Evolutionary conservation across 2,797 vertebrate species (phyloP).

Genomic region (Psittacula derbiana): DNA sequence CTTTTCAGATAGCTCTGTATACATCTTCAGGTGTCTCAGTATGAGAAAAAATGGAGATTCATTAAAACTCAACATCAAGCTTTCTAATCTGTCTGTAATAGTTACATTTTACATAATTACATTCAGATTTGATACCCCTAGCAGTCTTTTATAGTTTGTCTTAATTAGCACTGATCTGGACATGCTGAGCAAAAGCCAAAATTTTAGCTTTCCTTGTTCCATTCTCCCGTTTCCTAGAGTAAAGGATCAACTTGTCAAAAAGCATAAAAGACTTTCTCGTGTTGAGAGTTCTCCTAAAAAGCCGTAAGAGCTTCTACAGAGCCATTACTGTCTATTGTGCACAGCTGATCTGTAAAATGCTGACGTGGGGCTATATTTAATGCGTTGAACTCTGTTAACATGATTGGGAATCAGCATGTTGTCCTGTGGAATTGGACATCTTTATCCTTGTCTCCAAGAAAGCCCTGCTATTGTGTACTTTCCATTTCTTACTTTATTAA

Average conservation of each 20-base stretch:
- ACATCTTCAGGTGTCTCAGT: neutral
- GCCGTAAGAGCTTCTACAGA: neutral
- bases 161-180: slow-evolving; percentile 39
- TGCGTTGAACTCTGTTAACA: neutral
- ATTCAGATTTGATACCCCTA: neutral
- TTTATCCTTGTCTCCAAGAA: neutral
- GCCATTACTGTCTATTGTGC: slow-evolving; percentile 29
- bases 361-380: slow-evolving; percentile 1
- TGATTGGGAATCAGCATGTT: slow-evolving; percentile 39
- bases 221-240: slow-evolving; percentile 8
- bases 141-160: neutral
- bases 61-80: neutral
- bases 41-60: neutral
- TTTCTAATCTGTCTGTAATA: slow-evolving; percentile 2
- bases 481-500: neutral
- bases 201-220: slow-evolving; percentile 28
- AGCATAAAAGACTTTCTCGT: slow-evolving; percentile 40
- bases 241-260: slow-evolving; percentile 56
- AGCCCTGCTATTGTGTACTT: neutral
- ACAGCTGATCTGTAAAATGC: slow-evolving; percentile 17
- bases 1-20: neutral
- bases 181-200: slow-evolving; percentile 14
- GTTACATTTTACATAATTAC: slow-evolving; percentile 10
- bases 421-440: slow-evolving; percentile 7
- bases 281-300: slow-evolving; percentile 52